phyloP scores from a whole-genome alignment of 2,888 invertebrate species.

The Eupithecia inturbata region DNA sequence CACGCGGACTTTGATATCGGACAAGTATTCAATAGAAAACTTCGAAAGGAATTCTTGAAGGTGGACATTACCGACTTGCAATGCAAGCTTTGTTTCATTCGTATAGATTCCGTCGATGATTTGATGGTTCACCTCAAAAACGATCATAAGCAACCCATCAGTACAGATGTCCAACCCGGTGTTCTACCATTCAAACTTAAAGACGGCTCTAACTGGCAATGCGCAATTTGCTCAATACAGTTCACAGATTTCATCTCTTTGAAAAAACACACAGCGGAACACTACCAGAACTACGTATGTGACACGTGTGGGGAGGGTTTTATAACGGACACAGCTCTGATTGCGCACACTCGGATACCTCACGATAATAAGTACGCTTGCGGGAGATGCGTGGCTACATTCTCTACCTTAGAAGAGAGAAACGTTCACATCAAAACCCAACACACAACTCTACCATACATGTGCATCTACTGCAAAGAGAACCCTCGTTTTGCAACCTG shows the following conservation, averaged over 20 bases:
- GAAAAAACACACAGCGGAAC: constrained; percentile 75
- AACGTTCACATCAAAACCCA: constrained; percentile 73
- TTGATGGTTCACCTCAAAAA: constrained; percentile 72
- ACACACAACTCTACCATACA: constrained; percentile 73
- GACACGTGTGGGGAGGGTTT: constrained; percentile 79
- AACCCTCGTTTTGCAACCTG: constrained; percentile 77
- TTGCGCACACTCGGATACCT: constrained; percentile 72
- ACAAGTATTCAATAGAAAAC: constrained; percentile 72
- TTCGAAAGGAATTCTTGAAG: constrained; percentile 75
- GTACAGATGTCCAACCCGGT: constrained; percentile 74
- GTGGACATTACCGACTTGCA: constrained; percentile 77
- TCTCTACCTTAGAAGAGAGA: constrained; percentile 72
- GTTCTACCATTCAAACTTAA: constrained; percentile 76
- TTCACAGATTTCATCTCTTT: constrained; percentile 73
- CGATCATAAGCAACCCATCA: constrained; percentile 76
- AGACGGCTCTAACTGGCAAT: constrained; percentile 74
- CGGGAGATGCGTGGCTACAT: constrained; percentile 75
- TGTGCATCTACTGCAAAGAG: constrained; percentile 77
- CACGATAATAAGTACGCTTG: constrained; percentile 77
- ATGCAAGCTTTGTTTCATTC: constrained; percentile 74
- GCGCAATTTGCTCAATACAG: constrained; percentile 73
- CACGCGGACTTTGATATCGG: constrained; percentile 75
- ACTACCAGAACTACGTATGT: constrained; percentile 78
- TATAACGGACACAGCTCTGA: constrained; percentile 72
- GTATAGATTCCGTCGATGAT: constrained; percentile 71